Base-by-base conservation (phyloP, 2,888 invertebrate species). In the Scaptomyza tumidula region DNA sequence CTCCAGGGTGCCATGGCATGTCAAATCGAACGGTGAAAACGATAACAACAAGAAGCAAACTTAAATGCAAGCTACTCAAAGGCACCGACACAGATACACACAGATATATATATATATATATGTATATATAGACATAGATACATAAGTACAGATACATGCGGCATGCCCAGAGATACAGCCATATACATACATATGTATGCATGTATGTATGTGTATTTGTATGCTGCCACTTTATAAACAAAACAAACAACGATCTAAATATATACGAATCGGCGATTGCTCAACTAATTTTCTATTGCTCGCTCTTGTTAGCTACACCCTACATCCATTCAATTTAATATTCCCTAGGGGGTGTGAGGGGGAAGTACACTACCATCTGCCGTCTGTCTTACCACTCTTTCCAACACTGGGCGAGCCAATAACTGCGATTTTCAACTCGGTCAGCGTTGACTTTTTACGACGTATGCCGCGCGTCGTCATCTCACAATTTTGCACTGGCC, bases 351-450 rank as follows among this genome's bases (percentile, higher is more conserved):
- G 35, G 54, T 45, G 43, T 59, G 41, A n/a, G 41, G 44, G 48
- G 46, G 33, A 64, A 43, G 41, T 27, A 48, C 45, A 16, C 19
- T 9, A 35, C 19, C 7, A 35, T 44, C 88, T 86, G n/a, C 19
- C 9, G 24, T 44, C 88, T 86, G 24, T 44, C 88, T 86, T 94
- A 98, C 98, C 98, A 92, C 97, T 98, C 93, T 98, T 98, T 71
- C 98, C 98, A 76, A 98, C 98, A 74, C 96, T 95, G 14, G 97
- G 96, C 62, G 97, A 97, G 61, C 98, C 98, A 78, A 98, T 94
- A 81, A 98, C 96, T 44, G 96, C 97, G 86, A 98, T 96, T 94
- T 98, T 98, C 78, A 98, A 96, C 93, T 98, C 97, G 69, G 96
- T 95, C 74, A 97, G 93, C 82, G 97, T 96, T 46, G 97, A 97